A percentile compares a stretch with the other conserved stretches of the same genome.
Evolutionary conservation across 2,113 vertebrate species (phyloP).

Genomic region (Tautogolabrus adspersus): DNA sequence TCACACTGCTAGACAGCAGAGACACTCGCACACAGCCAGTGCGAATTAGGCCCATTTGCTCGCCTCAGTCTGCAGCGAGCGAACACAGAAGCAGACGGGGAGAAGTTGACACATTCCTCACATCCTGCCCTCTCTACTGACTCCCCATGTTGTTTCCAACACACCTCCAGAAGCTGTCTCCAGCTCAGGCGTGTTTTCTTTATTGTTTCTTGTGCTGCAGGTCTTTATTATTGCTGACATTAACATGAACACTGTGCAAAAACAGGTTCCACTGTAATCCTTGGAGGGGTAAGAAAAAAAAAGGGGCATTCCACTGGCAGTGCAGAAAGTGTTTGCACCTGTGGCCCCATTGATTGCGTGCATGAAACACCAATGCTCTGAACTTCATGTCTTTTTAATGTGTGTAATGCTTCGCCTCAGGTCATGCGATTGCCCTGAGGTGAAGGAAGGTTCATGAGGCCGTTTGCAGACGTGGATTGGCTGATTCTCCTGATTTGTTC

Average conservation of each 20-base stretch:
- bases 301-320: slow-evolving; percentile 54
- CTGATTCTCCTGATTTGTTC: slow-evolving; percentile 10
- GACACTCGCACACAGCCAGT: slow-evolving; percentile 75
- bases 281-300: slow-evolving; percentile 2
- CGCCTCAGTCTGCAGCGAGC: slow-evolving; percentile 72
- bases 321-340: slow-evolving; percentile 72
- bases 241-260: slow-evolving; percentile 69
- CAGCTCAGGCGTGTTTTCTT: slow-evolving; percentile 26
- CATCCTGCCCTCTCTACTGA: slow-evolving; percentile 63
- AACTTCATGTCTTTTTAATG: slow-evolving; percentile 77
- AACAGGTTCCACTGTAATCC: slow-evolving; percentile 59
- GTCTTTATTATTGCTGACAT: slow-evolving; percentile 80
- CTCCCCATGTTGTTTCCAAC: slow-evolving; percentile 61
- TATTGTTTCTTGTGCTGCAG: slow-evolving; percentile 69
- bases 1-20: slow-evolving; percentile 80
- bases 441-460: slow-evolving; percentile 63
- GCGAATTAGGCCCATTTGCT: slow-evolving; percentile 85
- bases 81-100: slow-evolving; percentile 67
- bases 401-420: slow-evolving; percentile 70
- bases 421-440: slow-evolving; percentile 70
- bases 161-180: slow-evolving; percentile 68
- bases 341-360: slow-evolving; percentile 72
- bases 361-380: slow-evolving; percentile 50
- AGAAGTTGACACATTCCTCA: slow-evolving; percentile 81
- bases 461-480: slow-evolving; percentile 38